Conservation (phyloP, 1,140 invertebrate species). For the Pseudachorutes palmiensis region DNA sequence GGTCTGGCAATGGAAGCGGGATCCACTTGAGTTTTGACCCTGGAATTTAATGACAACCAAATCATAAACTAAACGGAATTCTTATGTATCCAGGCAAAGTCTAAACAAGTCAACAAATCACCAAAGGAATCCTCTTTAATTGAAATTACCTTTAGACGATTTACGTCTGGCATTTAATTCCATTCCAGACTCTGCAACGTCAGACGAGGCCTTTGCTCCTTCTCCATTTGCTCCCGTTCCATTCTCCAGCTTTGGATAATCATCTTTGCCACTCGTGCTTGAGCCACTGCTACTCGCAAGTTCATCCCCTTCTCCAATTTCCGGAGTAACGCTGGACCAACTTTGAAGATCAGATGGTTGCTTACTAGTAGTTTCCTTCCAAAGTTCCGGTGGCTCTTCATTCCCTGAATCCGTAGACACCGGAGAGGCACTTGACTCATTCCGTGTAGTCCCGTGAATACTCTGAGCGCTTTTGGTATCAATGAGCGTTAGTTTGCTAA, state of each 20-base stretch:
- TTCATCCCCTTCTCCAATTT: not conserved
- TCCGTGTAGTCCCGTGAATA: not conserved
- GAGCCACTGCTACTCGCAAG: not conserved
- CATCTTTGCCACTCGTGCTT: not conserved
- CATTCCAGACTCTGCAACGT: not conserved
- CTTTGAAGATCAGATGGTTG: not conserved
- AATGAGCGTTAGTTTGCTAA: not conserved
- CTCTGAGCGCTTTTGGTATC: not conserved
- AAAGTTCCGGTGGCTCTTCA: not conserved
- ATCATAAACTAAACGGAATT: no score
- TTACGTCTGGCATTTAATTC: not conserved
- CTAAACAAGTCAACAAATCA: no score
- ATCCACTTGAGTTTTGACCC: slow-evolving; percentile 7
- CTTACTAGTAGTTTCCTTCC: not conserved
- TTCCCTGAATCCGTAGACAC: not conserved
- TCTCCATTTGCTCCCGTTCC: not conserved
- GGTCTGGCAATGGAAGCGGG: not conserved
- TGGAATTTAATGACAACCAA: not conserved
- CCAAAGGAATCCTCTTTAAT: no score
- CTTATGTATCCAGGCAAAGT: no score
- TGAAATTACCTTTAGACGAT: not conserved
- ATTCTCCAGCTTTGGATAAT: not conserved
- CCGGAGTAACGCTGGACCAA: not conserved
- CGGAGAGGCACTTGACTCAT: not conserved
- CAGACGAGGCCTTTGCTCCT: not conserved